Conservation (phyloP, 1,140 invertebrate species). For the Physella acuta region DNA sequence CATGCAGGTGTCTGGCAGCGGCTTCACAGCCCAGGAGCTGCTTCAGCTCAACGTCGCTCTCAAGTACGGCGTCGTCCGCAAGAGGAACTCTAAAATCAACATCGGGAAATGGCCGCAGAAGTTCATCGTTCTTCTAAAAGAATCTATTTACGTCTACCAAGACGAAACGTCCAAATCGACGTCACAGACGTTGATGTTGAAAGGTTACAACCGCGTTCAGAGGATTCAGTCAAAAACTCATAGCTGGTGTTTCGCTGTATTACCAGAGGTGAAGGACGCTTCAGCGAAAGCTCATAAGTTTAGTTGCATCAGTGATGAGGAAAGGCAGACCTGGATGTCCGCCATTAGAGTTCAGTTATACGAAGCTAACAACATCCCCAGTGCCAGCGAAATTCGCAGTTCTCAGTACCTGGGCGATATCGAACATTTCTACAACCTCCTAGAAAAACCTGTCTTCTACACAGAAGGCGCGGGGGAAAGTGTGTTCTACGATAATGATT, state of each 20-base stretch:
- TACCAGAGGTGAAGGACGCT: background rate
- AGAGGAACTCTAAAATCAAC: background rate
- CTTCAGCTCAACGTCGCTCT: background rate
- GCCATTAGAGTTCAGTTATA: conserved; percentile 8
- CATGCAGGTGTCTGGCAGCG: too few relatives aligned
- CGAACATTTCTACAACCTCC: background rate
- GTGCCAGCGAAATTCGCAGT: too few relatives aligned
- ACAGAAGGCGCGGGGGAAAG: too few relatives aligned
- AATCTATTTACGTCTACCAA: background rate
- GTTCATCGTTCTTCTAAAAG: background rate
- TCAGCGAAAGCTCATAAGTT: background rate
- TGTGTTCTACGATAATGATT: too few relatives aligned
- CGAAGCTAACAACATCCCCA: background rate
- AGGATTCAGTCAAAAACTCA: conserved; percentile 1
- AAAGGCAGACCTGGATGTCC: background rate
- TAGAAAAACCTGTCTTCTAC: background rate
- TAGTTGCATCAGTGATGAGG: conserved; percentile 3
- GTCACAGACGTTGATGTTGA: background rate
- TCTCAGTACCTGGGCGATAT: too few relatives aligned
- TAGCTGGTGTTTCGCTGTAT: conserved; percentile 5
- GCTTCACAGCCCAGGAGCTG: background rate
- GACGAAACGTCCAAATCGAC: background rate
- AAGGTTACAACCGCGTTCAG: background rate
- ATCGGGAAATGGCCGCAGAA: conserved; percentile 9
- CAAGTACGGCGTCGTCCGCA: background rate